A percentile compares a stretch with the other conserved stretches of the same genome.
Conservation (phyloP, 2,888 invertebrate genomes). For the Hirudinaria manillensis region DNA sequence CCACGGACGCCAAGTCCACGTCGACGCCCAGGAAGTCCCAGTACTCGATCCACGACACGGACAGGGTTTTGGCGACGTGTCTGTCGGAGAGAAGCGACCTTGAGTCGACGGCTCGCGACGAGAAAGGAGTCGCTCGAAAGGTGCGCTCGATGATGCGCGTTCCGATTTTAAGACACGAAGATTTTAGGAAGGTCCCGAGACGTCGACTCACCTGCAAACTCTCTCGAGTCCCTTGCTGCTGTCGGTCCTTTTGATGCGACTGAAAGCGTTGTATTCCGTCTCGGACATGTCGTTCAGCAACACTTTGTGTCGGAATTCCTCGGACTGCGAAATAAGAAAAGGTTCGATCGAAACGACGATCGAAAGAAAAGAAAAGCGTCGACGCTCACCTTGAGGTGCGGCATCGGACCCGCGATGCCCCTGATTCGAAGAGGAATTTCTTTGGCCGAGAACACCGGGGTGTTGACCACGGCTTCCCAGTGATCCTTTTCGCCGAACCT, state of each 20-base stretch:
- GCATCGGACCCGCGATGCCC: slow-evolving; percentile 88
- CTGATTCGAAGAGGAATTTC: slow-evolving; percentile 46
- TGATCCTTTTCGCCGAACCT: slow-evolving; percentile 35
- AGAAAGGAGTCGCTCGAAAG: no score
- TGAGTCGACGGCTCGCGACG: background rate
- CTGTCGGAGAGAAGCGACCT: slow-evolving; percentile 40
- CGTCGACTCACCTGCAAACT: slow-evolving; percentile 60
- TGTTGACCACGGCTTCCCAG: background rate
- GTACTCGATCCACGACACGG: slow-evolving; percentile 74
- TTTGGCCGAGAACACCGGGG: slow-evolving; percentile 35
- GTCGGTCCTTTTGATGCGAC: slow-evolving; percentile 61
- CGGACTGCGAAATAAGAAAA: slow-evolving; percentile 41
- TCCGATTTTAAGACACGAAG: no score
- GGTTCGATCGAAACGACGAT: no score
- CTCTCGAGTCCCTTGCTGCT: slow-evolving; percentile 80
- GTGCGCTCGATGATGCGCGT: background rate
- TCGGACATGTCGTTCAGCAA: slow-evolving; percentile 62
- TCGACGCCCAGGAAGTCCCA: slow-evolving; percentile 83
- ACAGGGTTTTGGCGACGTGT: slow-evolving; percentile 46
- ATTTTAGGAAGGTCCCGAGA: no score
- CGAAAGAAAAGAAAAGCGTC: no score
- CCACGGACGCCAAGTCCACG: slow-evolving; percentile 68
- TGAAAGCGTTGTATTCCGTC: slow-evolving; percentile 40
- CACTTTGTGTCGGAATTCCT: slow-evolving; percentile 68
- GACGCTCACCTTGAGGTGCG: slow-evolving; percentile 56